Evolutionary conservation across 2,888 invertebrate species (phyloP).

Genomic region (Andrena haemorrhoa): DNA sequence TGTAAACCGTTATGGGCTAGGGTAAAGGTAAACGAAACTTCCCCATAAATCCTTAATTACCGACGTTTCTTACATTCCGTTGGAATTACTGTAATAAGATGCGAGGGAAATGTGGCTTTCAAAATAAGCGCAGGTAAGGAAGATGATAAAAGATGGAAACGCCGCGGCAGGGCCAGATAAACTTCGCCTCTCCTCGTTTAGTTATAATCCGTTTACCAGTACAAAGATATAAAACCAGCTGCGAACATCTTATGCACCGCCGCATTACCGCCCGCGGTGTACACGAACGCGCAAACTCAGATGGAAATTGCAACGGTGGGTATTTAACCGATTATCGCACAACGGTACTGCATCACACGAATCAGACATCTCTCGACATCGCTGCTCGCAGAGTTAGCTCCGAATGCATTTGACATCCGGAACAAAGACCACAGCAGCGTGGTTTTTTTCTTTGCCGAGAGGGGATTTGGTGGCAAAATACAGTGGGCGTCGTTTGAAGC

Average conservation of each 20-base stretch:
- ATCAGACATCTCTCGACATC: neutral
- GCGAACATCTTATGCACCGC: too few relatives aligned
- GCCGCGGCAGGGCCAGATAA: too few relatives aligned
- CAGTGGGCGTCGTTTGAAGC: neutral
- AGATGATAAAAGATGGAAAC: neutral
- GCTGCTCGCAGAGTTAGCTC: neutral
- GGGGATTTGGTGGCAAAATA: constrained; percentile 5
- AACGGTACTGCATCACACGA: neutral
- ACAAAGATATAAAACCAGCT: too few relatives aligned
- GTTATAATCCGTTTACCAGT: too few relatives aligned
- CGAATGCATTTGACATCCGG: neutral
- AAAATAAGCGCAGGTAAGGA: neutral
- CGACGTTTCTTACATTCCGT: constrained; percentile 19
- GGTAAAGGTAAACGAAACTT: constrained; percentile 26
- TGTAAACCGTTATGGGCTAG: constrained; percentile 18
- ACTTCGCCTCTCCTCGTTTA: too few relatives aligned
- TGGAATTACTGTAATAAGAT: constrained; percentile 10
- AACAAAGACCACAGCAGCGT: neutral
- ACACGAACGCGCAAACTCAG: too few relatives aligned
- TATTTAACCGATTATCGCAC: neutral
- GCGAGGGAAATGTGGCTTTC: neutral
- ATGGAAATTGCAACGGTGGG: too few relatives aligned
- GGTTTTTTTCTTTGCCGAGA: neutral
- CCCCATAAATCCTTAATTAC: constrained; percentile 37
- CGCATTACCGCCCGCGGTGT: too few relatives aligned